Evolutionary conservation across 1,140 invertebrate genomes (phyloP).

Genomic region (Listronotus bonariensis): DNA sequence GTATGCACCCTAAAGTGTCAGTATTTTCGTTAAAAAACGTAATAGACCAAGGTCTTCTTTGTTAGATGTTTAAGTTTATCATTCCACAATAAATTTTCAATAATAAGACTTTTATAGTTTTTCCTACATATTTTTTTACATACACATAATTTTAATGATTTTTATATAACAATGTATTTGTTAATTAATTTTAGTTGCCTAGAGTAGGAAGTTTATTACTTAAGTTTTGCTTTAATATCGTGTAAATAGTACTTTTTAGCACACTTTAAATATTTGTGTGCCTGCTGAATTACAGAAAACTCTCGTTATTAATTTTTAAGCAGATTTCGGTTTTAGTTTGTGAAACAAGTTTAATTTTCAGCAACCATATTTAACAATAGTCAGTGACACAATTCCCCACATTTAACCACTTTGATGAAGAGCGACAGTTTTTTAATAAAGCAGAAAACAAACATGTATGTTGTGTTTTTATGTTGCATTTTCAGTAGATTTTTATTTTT

Average conservation of each 20-base stretch:
- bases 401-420: conserved; percentile 54
- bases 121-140: conserved; percentile 55
- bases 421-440: conserved; percentile 28
- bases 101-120: conserved; percentile 53
- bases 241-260: conserved; percentile 52
- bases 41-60: conserved; percentile 48
- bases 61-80: conserved; percentile 47
- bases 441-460: conserved; percentile 6
- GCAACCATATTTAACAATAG: conserved; percentile 54
- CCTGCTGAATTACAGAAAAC: conserved; percentile 42
- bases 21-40: conserved; percentile 47
- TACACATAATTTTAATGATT: conserved; percentile 52
- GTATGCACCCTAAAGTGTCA: conserved; percentile 47
- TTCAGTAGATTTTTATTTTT: not conserved
- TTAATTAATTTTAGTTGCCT: conserved; percentile 54
- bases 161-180: conserved; percentile 54
- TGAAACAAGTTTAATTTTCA: conserved; percentile 37
- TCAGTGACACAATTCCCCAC: conserved; percentile 49
- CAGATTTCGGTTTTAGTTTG: conserved; percentile 37
- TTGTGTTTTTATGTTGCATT: conserved; percentile 4
- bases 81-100: conserved; percentile 50
- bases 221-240: conserved; percentile 53
- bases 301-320: conserved; percentile 24
- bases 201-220: conserved; percentile 45
- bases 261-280: conserved; percentile 50